Base-by-base conservation (phyloP, 2,888 invertebrate genomes). In the Fabriciana adippe region DNA sequence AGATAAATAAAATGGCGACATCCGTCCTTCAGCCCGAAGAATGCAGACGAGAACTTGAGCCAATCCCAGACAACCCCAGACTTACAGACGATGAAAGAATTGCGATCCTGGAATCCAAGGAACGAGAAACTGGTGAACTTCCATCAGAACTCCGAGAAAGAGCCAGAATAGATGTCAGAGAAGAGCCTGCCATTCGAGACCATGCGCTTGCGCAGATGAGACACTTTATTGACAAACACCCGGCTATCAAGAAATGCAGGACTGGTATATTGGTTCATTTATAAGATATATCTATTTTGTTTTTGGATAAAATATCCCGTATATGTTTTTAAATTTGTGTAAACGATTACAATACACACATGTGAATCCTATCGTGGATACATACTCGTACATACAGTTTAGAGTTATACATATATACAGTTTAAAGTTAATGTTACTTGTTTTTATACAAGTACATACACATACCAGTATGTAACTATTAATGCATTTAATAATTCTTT, bases 201-300 rank as follows among this genome's bases (percentile, higher is more conserved):
- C 96, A 97, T 75, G 95, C 96, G 0, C 79, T 97, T 77, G 90
- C 94, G 14, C 97, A 97, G 81, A 94, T 97, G 91, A 93, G 96
- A 64, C 95, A 97, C 75, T 97, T 97, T 94, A 96, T 97, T 73
- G 90, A 93, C 60, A 97, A 97, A 84, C 97, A 97, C 88, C 96
- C 96, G 0, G 94, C 95, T 66, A 97, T 97, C 74, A 96, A 94
- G 78, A 95, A 94, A 78, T 97, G 97, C 84, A 94, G 97, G 72
- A 96, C 96, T 72, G 95, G 95, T 95, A 78, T 84, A 14, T n/a
- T 14, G 47, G 50, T 54, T 51, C 18, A 3, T 21, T 26, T 6
- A 41, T 41, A 41, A 35, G 18, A 55, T 66, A 55, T 56, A 14
- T 41, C 56, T 61, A 55, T 51, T 8, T 50, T 3, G 45, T 45